phyloP scores from a whole-genome alignment of 2,797 vertebrate genomes.

The Ammospiza maritima region DNA sequence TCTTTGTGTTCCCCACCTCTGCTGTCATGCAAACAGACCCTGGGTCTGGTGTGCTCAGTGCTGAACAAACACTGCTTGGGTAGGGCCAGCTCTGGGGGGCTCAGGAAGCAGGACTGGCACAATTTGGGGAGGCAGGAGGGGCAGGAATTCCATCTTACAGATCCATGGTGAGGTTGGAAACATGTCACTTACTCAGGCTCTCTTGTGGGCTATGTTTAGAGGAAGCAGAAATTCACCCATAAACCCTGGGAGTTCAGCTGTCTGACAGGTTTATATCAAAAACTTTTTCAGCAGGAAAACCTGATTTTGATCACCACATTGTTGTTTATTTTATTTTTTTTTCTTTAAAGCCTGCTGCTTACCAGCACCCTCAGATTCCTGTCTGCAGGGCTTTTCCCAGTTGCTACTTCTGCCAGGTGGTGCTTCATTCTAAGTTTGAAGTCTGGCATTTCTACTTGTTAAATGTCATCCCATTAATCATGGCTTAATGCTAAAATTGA shows the following conservation, averaged over 20 bases:
- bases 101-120: not conserved
- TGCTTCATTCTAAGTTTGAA: not conserved
- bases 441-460: not conserved
- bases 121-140: not conserved
- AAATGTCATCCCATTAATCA: not conserved
- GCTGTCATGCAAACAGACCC: not conserved
- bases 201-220: accelerated
- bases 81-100: not conserved
- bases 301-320: not conserved
- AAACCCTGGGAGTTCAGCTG: not conserved
- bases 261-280: not conserved
- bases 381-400: not conserved
- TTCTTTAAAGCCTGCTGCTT: not conserved
- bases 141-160: not conserved
- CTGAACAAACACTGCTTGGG: not conserved
- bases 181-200: accelerated
- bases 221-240: not conserved
- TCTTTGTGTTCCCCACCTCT: not conserved
- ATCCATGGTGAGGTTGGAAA: not conserved
- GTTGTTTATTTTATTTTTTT: not conserved
- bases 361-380: not conserved
- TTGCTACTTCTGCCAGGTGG: not conserved
- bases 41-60: not conserved
- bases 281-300: not conserved
- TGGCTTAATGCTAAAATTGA: not conserved